Conservation (phyloP, 2,113 vertebrate species). For the Xyrauchen texanus region DNA sequence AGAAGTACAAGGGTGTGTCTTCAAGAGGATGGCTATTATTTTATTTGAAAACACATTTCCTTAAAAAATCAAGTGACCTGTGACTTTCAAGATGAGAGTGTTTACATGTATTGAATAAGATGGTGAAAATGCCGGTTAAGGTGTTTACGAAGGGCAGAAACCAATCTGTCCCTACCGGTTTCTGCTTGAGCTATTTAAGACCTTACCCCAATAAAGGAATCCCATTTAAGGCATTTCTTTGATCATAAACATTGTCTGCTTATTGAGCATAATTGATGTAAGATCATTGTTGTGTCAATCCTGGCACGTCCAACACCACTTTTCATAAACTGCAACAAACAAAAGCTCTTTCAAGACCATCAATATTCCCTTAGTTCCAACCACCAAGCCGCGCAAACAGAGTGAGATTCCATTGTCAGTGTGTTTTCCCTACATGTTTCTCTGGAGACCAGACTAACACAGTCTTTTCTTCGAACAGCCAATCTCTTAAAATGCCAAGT, state of each 20-base stretch:
- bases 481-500: slow-evolving; percentile 80
- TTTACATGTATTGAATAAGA: no score
- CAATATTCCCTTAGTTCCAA: background rate
- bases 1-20: slow-evolving; percentile 38
- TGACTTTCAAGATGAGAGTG: no score
- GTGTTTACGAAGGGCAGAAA: no score
- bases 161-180: no score
- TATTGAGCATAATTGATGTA: no score
- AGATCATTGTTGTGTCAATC: background rate
- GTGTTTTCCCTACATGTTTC: slow-evolving; percentile 66
- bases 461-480: slow-evolving; percentile 70
- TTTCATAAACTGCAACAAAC: background rate
- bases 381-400: slow-evolving; percentile 34
- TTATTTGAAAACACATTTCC: slow-evolving; percentile 25
- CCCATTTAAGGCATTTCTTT: no score
- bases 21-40: slow-evolving; percentile 17
- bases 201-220: no score
- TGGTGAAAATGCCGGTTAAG: no score
- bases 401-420: slow-evolving; percentile 70
- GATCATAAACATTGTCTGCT: no score
- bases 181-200: no score
- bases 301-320: background rate
- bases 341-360: background rate
- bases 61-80: background rate
- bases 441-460: slow-evolving; percentile 74